These are phyloP conservation scores for Pterocles orientalis DNA, from an alignment of 2,113 vertebrate species.

Conservation along the genomic window DNA sequence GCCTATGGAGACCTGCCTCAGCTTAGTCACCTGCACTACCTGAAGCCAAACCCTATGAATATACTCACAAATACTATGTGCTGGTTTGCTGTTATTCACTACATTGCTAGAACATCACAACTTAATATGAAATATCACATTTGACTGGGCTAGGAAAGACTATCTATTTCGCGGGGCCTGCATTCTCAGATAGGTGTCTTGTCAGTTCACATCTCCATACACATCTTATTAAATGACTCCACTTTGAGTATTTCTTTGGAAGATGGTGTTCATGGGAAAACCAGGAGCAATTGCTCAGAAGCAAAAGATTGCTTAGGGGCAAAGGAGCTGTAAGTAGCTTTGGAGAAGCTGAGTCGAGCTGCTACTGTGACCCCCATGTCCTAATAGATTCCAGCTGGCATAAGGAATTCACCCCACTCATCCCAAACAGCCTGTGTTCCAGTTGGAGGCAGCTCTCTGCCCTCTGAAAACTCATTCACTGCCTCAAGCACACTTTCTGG, in stretches of 20 bases:
- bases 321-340: not conserved
- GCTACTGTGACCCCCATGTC: not conserved
- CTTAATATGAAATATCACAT: not conserved
- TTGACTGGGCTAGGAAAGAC: not conserved
- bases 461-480: not conserved
- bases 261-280: not conserved
- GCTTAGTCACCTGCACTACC: not conserved
- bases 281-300: not conserved
- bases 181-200: not conserved
- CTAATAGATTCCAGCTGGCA: not conserved
- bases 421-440: not conserved
- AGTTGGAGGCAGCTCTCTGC: not conserved
- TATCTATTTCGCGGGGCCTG: not conserved
- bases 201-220: not conserved
- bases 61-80: not conserved
- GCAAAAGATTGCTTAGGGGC: not conserved
- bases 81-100: not conserved
- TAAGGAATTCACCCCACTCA: fast-evolving
- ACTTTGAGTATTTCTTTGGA: not conserved
- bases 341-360: not conserved
- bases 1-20: not conserved
- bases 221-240: not conserved
- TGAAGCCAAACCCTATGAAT: not conserved
- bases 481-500: not conserved
- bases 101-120: not conserved